phyloP scores from a whole-genome alignment of 1,140 invertebrate species.

The Philaenus spumarius region DNA sequence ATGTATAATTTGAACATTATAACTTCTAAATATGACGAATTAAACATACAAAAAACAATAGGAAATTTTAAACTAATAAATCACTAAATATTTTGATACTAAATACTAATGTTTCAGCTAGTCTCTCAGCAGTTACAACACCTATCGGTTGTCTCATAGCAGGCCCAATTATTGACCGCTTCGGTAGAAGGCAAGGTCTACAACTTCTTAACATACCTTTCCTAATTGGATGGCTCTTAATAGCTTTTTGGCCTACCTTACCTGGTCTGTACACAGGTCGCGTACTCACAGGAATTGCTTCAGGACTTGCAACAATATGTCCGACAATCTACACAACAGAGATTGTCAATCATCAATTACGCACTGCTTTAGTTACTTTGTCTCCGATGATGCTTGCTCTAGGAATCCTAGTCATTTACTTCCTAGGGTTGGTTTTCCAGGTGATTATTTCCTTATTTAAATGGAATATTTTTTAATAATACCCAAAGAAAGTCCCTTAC shows the following conservation, averaged over 20 bases:
- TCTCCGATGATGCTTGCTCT: not conserved
- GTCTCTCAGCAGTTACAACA: slow-evolving; percentile 42
- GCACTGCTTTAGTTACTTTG: slow-evolving; percentile 26
- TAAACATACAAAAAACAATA: no score
- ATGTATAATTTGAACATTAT: no score
- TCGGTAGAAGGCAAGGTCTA: slow-evolving; percentile 49
- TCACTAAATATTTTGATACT: no score
- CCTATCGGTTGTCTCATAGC: slow-evolving; percentile 45
- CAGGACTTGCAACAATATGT: slow-evolving; percentile 51
- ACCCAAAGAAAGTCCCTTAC: no score
- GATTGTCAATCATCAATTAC: slow-evolving; percentile 45
- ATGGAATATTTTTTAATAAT: not conserved
- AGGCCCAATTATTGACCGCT: slow-evolving; percentile 48
- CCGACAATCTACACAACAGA: slow-evolving; percentile 56
- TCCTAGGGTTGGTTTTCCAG: not conserved
- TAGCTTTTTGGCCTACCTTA: slow-evolving; percentile 38
- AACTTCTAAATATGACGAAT: no score
- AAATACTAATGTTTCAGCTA: slow-evolving; percentile 37
- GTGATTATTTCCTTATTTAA: not conserved
- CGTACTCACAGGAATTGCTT: slow-evolving; percentile 53
- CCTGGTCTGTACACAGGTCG: slow-evolving; percentile 48
- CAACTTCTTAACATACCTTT: slow-evolving; percentile 45
- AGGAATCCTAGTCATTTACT: not conserved
- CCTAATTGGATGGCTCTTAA: slow-evolving; percentile 48
- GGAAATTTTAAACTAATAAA: no score